Evolutionary conservation across 2,797 vertebrate genomes (phyloP), one percentile per base, ranked within the genome.

Genomic region (Catostomus latipinnis): DNA sequence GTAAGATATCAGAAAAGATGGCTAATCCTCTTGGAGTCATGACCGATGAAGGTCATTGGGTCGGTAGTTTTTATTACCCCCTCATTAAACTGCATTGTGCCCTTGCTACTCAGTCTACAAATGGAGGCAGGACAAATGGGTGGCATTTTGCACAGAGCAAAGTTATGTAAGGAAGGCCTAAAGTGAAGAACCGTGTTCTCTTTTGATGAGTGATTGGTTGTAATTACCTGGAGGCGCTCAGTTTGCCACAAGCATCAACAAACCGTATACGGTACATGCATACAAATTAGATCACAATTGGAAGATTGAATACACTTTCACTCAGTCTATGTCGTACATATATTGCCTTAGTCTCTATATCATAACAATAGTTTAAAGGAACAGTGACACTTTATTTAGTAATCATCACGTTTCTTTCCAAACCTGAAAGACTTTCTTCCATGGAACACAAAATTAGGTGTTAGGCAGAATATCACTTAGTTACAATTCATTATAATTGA

Each of bases 41-140:
- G 66, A 48, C 68, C 56, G 76, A 83, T 82, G 67, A 14, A 6
- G 62, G 49, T 76, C 88, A 88, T 74, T 76, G 87, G 86, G 60
- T 68, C 1, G 5, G 9, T 5, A 58, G 75, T 82, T 83, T 77
- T 84, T 85, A 53, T 81, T 85, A 82, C 79, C 71, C 52, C 34
- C 60, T 46, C 61, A 68, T 87, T 71, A 76, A 84, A 70, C 61
- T 77, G 83, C 87, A 87, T 82, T 82, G 52, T 71, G 67, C 81
- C 78, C 78, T 76, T 74, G 58, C 34, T 54, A 13, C 49, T 34
- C 11, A 18, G 71, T 6, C 71, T 48, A 49, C 71, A 82, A 79
- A 74, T 70, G 74, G 81, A 74, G 78, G 63, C 60, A 34, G 53
- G 60, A 16, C 16, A 53, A 74, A 68, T 74, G 53, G 13, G 45